phyloP scores from a whole-genome alignment of 2,113 vertebrate species.

The Cyphomyrus discorhynchus region DNA sequence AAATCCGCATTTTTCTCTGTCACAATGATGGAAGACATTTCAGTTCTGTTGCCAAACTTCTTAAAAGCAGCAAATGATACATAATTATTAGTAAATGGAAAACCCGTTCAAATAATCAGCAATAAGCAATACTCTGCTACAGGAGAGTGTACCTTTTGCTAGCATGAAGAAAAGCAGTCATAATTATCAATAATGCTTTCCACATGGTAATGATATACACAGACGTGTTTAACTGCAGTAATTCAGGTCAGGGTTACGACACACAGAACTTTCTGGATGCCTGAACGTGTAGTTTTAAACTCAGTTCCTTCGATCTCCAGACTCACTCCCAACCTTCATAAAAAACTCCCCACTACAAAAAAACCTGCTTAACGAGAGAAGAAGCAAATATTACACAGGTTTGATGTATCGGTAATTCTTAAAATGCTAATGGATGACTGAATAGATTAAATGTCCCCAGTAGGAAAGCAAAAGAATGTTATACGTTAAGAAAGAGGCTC shows the following conservation, averaged over 20 bases:
- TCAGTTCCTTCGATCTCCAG: background rate
- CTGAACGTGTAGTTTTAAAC: background rate
- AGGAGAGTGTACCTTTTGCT: background rate
- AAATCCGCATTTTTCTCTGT: background rate
- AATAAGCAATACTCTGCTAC: background rate
- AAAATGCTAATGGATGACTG: background rate
- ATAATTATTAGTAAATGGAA: background rate
- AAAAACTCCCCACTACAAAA: background rate
- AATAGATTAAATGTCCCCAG: background rate
- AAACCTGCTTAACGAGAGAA: background rate
- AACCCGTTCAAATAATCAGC: background rate
- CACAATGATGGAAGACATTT: background rate
- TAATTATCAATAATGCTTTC: slow-evolving; percentile 1
- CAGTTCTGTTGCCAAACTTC: background rate
- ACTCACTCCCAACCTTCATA: background rate
- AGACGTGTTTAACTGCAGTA: background rate
- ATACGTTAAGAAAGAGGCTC: background rate
- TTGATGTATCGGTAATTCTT: background rate
- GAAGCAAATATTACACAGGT: background rate
- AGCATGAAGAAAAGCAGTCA: background rate
- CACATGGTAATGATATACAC: background rate
- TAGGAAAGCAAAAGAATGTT: background rate
- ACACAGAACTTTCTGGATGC: background rate
- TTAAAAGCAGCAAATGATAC: background rate
- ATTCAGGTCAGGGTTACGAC: background rate